Conservation (phyloP, 1,140 invertebrate genomes). For the silkworm (Bombyx mori) region DNA sequence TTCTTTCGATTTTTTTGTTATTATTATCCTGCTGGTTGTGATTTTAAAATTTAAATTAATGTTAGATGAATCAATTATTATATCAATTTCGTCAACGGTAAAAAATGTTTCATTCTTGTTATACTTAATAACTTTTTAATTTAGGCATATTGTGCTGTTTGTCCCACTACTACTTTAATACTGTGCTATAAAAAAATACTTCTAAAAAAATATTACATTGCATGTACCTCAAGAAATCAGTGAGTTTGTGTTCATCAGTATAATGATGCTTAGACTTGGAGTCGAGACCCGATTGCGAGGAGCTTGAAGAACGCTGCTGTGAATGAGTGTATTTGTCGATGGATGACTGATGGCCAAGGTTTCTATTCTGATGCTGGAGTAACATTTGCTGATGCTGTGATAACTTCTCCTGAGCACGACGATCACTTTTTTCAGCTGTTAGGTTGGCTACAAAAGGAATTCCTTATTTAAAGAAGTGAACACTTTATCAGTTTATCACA, state of each 20-base stretch:
- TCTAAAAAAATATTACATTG: too few relatives aligned
- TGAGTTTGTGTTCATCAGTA: slow-evolving; percentile 64
- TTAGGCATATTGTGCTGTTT: neutral
- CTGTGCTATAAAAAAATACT: neutral
- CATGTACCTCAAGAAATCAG: slow-evolving; percentile 61
- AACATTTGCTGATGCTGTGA: slow-evolving; percentile 56
- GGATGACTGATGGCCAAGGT: slow-evolving; percentile 36
- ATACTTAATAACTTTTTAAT: neutral
- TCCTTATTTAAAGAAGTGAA: too few relatives aligned
- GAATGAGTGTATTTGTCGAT: slow-evolving; percentile 52
- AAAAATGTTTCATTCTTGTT: too few relatives aligned
- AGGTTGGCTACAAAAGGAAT: slow-evolving; percentile 39
- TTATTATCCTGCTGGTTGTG: too few relatives aligned
- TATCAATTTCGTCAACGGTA: too few relatives aligned
- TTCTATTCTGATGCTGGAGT: slow-evolving; percentile 46
- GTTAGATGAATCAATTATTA: too few relatives aligned
- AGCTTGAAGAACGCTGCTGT: slow-evolving; percentile 29
- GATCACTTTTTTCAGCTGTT: slow-evolving; percentile 48
- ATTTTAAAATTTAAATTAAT: too few relatives aligned
- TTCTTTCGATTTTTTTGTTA: too few relatives aligned
- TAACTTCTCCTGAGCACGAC: slow-evolving; percentile 50
- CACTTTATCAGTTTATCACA: too few relatives aligned
- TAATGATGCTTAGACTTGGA: slow-evolving; percentile 62
- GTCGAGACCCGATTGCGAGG: slow-evolving; percentile 36
- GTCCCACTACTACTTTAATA: neutral